Evolutionary conservation across 2,113 vertebrate species (phyloP).

Genomic region (Oreochromis aureus): DNA sequence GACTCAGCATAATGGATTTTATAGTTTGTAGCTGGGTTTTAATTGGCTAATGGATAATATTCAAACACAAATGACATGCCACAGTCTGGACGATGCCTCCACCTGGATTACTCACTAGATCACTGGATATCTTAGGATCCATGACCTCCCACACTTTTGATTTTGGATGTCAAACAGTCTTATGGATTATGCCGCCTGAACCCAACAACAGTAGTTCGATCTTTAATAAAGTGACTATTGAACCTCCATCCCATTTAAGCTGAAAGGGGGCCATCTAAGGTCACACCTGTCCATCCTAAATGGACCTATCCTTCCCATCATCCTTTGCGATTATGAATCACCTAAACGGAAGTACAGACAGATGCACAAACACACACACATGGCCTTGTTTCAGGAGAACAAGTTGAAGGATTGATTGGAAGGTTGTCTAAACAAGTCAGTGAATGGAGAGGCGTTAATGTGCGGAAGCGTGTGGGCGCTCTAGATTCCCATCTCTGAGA

Average conservation of each 20-base stretch:
- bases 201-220: neutral
- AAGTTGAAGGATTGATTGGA: slow-evolving; percentile 9
- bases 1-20: neutral
- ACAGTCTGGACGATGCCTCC: neutral
- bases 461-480: neutral
- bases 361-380: neutral
- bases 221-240: neutral
- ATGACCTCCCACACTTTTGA: neutral
- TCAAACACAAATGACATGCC: neutral
- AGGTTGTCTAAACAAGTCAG: slow-evolving; percentile 37
- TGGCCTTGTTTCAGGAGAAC: neutral
- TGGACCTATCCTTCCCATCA: slow-evolving; percentile 29
- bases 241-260: slow-evolving; percentile 1
- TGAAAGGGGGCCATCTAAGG: neutral
- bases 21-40: neutral
- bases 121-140: neutral
- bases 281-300: slow-evolving; percentile 44
- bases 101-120: neutral
- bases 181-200: neutral
- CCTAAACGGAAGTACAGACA: neutral
- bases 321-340: slow-evolving; percentile 29
- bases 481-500: neutral
- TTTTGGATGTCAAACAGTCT: neutral
- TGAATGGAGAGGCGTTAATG: slow-evolving; percentile 18
- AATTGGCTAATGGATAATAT: neutral